phyloP scores from a whole-genome alignment of 2,888 invertebrate genomes.

The Spilosoma lubricipeda region DNA sequence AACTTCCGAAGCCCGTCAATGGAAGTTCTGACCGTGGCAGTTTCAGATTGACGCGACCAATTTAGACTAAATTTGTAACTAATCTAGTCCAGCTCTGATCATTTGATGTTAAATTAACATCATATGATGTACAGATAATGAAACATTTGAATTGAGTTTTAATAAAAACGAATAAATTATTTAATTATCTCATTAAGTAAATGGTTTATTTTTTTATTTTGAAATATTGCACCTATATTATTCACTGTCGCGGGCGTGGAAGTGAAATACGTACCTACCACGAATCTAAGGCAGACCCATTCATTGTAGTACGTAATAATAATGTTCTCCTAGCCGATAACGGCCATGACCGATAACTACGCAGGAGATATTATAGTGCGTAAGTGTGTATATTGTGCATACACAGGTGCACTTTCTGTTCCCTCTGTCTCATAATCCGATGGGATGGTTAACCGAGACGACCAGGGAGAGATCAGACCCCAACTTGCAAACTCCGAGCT shows the following conservation, averaged over 20 bases:
- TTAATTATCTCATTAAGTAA: not conserved
- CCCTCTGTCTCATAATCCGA: too few relatives aligned
- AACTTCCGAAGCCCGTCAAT: constrained; percentile 48
- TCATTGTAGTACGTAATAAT: not conserved
- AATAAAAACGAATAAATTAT: not conserved
- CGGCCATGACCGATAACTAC: too few relatives aligned
- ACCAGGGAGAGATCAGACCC: too few relatives aligned
- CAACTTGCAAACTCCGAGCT: too few relatives aligned
- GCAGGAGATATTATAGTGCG: too few relatives aligned
- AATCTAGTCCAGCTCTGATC: constrained; percentile 42
- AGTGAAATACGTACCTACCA: not conserved
- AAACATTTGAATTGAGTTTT: not conserved
- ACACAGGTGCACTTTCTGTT: too few relatives aligned
- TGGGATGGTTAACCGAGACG: too few relatives aligned
- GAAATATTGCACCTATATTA: not conserved
- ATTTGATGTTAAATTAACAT: constrained; percentile 48
- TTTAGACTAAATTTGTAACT: constrained; percentile 56
- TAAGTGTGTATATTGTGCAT: too few relatives aligned
- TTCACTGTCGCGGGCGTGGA: not conserved
- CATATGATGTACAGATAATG: not conserved
- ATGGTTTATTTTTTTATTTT: not conserved
- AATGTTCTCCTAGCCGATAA: too few relatives aligned
- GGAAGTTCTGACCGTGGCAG: constrained; percentile 50
- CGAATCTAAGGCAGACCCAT: not conserved
- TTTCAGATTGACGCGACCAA: constrained; percentile 56